Percentiles rank a stretch among this genome's conserved stretches.
These are phyloP conservation scores for Nematostella vectensis DNA, from an alignment of 92 coral and sea anemone species.

Conservation along the genomic window DNA sequence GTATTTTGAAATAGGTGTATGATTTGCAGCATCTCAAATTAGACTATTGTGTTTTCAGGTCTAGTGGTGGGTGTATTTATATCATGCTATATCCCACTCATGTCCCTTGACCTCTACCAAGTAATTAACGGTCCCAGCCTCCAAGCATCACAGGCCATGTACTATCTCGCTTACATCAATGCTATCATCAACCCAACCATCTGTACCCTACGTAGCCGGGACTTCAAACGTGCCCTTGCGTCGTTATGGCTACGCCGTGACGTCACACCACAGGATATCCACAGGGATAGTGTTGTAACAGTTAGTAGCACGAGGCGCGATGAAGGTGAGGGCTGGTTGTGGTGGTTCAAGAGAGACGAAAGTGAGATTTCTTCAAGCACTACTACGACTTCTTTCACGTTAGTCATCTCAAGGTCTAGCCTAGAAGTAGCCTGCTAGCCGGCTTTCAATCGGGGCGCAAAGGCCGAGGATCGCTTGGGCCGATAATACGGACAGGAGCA, in stretches of 20 bases:
- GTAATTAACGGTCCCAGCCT: slow-evolving; percentile 10
- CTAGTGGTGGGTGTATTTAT: slow-evolving; percentile 53
- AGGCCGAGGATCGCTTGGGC: too few relatives aligned
- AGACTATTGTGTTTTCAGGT: slow-evolving; percentile 36
- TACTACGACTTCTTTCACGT: not conserved
- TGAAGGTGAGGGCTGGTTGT: too few relatives aligned
- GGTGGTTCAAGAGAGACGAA: not conserved
- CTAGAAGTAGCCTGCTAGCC: not conserved
- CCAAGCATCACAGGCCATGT: slow-evolving; percentile 14
- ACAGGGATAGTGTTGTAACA: not conserved
- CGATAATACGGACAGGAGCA: too few relatives aligned
- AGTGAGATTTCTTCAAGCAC: not conserved
- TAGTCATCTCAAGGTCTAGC: not conserved
- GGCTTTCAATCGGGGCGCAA: too few relatives aligned
- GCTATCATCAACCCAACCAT: slow-evolving; percentile 43
- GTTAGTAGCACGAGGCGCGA: not conserved
- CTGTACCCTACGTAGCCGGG: slow-evolving; percentile 41
- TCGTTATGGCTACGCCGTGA: not conserved
- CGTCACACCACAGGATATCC: not conserved
- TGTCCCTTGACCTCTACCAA: slow-evolving; percentile 26
- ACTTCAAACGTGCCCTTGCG: slow-evolving; percentile 33
- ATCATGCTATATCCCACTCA: slow-evolving; percentile 52
- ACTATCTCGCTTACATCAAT: slow-evolving; percentile 29
- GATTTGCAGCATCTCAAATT: too few relatives aligned
- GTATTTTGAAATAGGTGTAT: too few relatives aligned